A percentile compares a stretch with the other conserved stretches of the same genome.
Evolutionary conservation across 2,113 vertebrate genomes (phyloP).

Genomic region (Erpornis zantholeuca): DNA sequence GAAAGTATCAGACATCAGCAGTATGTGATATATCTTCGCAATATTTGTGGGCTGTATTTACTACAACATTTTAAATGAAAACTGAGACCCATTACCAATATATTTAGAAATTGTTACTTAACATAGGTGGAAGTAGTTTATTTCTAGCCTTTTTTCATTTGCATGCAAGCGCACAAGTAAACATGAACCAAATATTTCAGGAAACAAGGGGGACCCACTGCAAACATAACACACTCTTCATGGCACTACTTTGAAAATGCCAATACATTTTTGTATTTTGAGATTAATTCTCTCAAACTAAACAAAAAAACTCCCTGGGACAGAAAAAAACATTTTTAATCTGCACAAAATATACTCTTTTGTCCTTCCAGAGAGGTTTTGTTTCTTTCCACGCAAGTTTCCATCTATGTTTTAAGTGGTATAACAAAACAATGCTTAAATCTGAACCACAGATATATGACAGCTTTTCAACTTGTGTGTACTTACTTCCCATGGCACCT

Average conservation of each 20-base stretch:
- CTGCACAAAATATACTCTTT: not conserved
- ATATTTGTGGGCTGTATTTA: not conserved
- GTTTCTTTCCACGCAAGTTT: not conserved
- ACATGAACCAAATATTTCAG: not conserved
- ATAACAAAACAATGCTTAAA: not conserved
- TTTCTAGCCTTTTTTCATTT: not conserved
- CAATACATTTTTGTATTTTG: too few relatives aligned
- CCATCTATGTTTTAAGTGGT: not conserved
- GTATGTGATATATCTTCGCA: accelerated
- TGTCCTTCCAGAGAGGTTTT: not conserved
- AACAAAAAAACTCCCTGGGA: not conserved
- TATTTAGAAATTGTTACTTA: not conserved
- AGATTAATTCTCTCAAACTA: not conserved
- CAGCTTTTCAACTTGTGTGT: not conserved
- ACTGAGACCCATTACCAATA: not conserved
- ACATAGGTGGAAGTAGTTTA: not conserved
- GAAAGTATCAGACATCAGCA: not conserved
- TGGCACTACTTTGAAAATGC: not conserved
- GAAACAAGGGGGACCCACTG: not conserved
- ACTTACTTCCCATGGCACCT: not conserved
- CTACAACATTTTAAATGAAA: not conserved
- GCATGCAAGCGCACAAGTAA: not conserved
- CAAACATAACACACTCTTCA: not conserved
- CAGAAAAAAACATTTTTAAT: not conserved
- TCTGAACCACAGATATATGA: not conserved